A percentile compares a stretch with the other conserved stretches of the same genome.
Conservation (phyloP, 2,888 invertebrate species). For the Watsonalla binaria region DNA sequence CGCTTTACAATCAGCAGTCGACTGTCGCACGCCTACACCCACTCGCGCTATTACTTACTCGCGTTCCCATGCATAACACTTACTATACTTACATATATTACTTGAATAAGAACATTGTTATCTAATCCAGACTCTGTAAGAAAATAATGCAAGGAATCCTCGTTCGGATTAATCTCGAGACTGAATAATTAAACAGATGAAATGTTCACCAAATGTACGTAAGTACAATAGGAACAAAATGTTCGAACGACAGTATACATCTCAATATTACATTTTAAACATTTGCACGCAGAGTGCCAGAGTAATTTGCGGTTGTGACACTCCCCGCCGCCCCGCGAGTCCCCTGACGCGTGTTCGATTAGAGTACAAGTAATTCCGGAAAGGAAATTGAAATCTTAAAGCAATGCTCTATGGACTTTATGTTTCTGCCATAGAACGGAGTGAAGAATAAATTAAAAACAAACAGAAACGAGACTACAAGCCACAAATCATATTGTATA, state of each 20-base stretch:
- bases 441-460: conserved; percentile 62
- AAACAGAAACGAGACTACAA: conserved; percentile 33
- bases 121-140: neutral
- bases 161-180: neutral
- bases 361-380: conserved; percentile 76
- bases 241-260: conserved; percentile 36
- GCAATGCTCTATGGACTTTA: conserved; percentile 72
- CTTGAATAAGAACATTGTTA: neutral
- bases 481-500: conserved; percentile 10
- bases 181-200: neutral
- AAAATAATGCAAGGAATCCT: neutral
- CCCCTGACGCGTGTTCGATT: conserved; percentile 77
- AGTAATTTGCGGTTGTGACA: conserved; percentile 72
- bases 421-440: conserved; percentile 51
- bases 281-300: conserved; percentile 64
- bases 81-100: conserved; percentile 30
- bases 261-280: conserved; percentile 70
- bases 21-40: conserved; percentile 60
- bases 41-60: conserved; percentile 60
- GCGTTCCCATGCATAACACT: conserved; percentile 60
- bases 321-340: conserved; percentile 37
- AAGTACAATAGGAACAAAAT: conserved; percentile 29
- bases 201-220: neutral
- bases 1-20: conserved; percentile 77
- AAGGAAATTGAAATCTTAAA: conserved; percentile 79